A percentile compares a stretch with the other conserved stretches of the same genome.
Conservation (phyloP, 2,113 vertebrate species). For the Chaetodon auriga region DNA sequence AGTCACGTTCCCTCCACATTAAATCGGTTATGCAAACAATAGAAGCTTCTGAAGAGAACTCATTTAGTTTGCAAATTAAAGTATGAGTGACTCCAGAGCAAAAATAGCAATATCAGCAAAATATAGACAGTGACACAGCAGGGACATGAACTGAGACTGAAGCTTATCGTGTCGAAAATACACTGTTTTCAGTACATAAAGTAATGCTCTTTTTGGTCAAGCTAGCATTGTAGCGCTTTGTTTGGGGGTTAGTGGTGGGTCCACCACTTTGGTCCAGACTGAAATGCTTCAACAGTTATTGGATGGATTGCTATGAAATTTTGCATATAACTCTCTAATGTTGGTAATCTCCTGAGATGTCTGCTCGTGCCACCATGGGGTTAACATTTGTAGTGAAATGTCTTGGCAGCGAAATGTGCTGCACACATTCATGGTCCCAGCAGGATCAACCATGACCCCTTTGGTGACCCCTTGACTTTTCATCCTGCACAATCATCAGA, state of each 20-base stretch:
- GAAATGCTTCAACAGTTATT: neutral
- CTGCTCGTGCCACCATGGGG: neutral
- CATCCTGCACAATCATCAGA: neutral
- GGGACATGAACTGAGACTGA: neutral
- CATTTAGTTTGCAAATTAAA: constrained; percentile 20
- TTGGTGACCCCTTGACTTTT: neutral
- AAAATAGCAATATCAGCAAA: neutral
- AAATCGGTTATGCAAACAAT: constrained; percentile 30
- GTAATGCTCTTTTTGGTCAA: neutral
- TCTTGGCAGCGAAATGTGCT: neutral
- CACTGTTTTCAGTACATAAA: neutral
- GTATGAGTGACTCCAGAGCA: neutral
- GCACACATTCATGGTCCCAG: neutral
- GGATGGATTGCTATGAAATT: neutral
- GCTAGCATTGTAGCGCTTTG: no score
- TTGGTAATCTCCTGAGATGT: neutral
- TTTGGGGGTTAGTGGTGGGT: no score
- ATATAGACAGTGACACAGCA: neutral
- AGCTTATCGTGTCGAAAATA: neutral
- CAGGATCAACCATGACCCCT: neutral
- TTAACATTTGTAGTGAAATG: neutral
- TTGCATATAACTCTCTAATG: neutral
- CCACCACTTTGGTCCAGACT: no score
- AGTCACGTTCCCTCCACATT: constrained; percentile 13
- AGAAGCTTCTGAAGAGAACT: constrained; percentile 5